Base-by-base conservation (phyloP, 1,140 invertebrate species). In the Cydia amplana region DNA sequence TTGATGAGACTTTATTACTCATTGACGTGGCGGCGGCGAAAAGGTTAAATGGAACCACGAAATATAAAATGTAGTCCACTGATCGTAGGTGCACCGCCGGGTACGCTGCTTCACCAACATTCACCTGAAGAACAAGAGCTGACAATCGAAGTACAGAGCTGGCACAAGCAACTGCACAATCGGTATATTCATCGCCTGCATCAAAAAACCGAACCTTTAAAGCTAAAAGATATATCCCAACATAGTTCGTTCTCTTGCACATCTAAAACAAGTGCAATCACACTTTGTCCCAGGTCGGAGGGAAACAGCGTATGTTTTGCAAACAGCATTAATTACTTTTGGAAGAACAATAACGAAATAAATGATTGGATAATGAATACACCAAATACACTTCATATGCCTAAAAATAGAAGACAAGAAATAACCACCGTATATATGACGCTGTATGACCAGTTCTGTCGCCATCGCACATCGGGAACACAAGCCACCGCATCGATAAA, bases 401-500 rank as follows among this genome's bases (percentile, higher is more conserved):
- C 75, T 23, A 23, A 78, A 63, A 89, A 86, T 80, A 82, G 84
- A 36, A 67, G 74, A 74, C 82, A 80, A 55, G 81, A 87, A 75
- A n/a, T n/a, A n/a, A 88, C 80, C 14, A 73, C 82, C 10, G 87
- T 91, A 20, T 92, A 86, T 65, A 87, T 92, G 86, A 86, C 85
- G 46, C 75, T 88, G 23, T 84, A 83, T 74, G 77, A 87, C 73
- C 79, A 87, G 64, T 80, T 76, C 36, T 80, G 65, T 74, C 76
- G 72, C n/a, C 75, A 74, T 80, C 82, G 76, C 46, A 80, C 82
- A n/a, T 86, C 82, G 72, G 86, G 86, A 36, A 88, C 91, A 28
- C 91, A 92, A 82, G 91, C 91, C 36, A 91, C 91, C 51, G 91
- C 87, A 76, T 89, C 84, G 6, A 82, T 92, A 51, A 92, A 92